Evolutionary conservation across 2,113 vertebrate genomes (phyloP).

Genomic region (Syngnathus floridae): DNA sequence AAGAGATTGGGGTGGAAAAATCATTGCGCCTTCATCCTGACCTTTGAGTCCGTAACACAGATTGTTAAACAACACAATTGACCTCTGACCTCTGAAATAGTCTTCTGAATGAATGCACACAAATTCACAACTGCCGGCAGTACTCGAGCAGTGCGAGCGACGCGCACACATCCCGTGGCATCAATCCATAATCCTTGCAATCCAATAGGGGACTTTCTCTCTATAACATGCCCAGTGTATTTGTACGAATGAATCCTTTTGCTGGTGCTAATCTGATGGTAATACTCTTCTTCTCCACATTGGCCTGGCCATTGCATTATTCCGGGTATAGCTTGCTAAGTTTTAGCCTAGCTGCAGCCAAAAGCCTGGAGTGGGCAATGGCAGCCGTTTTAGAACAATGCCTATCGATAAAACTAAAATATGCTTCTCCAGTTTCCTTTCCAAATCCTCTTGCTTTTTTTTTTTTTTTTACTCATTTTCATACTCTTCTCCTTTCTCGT

Average conservation of each 20-base stretch:
- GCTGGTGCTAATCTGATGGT: constrained; percentile 60
- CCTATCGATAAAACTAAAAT: constrained; percentile 61
- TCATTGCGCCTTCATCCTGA: background rate
- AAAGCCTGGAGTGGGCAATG: constrained; percentile 48
- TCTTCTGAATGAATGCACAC: background rate
- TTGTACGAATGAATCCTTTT: constrained; percentile 45
- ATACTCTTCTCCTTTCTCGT: constrained; percentile 15
- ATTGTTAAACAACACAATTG: background rate
- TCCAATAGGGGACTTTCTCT: constrained; percentile 55
- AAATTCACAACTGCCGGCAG: background rate
- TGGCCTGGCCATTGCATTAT: constrained; percentile 55
- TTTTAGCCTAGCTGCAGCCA: constrained; percentile 58
- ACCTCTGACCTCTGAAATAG: background rate
- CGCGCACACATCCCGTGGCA: constrained; percentile 45
- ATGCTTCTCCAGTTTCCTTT: constrained; percentile 40
- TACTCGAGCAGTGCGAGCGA: constrained; percentile 31
- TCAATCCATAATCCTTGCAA: constrained; percentile 52
- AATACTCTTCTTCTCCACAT: constrained; percentile 42
- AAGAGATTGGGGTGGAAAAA: background rate
- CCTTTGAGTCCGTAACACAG: background rate
- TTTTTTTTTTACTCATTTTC: constrained; percentile 14
- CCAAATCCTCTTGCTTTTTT: constrained; percentile 35
- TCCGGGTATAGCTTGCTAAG: constrained; percentile 55
- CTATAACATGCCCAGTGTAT: constrained; percentile 34
- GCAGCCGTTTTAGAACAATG: constrained; percentile 69